Evolutionary conservation across 2,113 vertebrate genomes (phyloP).

Genomic region (human (Homo sapiens)): GRCh38 chr15:48085001-48085500

Average conservation of each 20-base stretch:
- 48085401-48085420: conserved; percentile 85
- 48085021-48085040: not conserved
- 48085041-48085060: not conserved
- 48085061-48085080: not conserved
- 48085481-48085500: conserved; percentile 72
- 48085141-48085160: not conserved
- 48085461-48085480: conserved; percentile 63
- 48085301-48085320: conserved; percentile 80
- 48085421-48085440: conserved; percentile 86
- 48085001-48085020: not conserved
- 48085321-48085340: conserved; percentile 82
- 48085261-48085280: conserved; percentile 58
- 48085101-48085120: not conserved
- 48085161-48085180: not conserved
- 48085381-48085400: conserved; percentile 85
- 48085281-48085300: conserved; percentile 73
- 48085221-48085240: conserved; percentile 61
- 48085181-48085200: not conserved
- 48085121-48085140: not conserved
- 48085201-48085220: conserved; percentile 51
- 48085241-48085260: conserved; percentile 64
- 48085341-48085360: conserved; percentile 88
- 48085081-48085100: not conserved
- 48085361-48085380: conserved; percentile 83
- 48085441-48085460: conserved; percentile 77